These are phyloP conservation scores for Aphelocoma californica DNA, from an alignment of 2,797 vertebrate genomes.

Conservation along the genomic window DNA sequence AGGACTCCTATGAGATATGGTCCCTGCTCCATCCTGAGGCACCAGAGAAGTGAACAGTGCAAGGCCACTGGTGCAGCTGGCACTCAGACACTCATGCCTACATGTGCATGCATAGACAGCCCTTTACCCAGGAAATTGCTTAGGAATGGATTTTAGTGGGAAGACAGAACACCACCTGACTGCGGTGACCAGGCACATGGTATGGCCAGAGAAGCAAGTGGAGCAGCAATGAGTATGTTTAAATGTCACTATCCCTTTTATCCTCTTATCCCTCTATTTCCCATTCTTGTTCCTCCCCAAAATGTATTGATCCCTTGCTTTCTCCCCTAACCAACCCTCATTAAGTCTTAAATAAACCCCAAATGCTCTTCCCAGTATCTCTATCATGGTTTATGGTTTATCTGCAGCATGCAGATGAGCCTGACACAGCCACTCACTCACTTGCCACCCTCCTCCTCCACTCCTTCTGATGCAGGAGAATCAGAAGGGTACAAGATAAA, in stretches of 20 bases:
- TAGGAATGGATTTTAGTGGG: not conserved
- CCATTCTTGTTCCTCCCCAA: not conserved
- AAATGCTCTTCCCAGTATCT: not conserved
- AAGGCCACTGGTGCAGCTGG: not conserved
- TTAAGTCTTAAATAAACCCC: not conserved
- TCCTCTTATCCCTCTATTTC: not conserved
- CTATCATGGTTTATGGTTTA: not conserved
- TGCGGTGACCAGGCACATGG: not conserved
- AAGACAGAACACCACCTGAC: not conserved
- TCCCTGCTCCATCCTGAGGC: not conserved
- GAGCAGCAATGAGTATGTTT: not conserved
- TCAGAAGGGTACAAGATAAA: not conserved
- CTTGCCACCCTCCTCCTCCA: not conserved
- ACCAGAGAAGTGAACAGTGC: not conserved
- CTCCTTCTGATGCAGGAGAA: not conserved
- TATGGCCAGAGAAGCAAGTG: rapidly evolving
- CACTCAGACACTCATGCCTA: not conserved
- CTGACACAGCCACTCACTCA: rapidly evolving
- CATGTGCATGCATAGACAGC: rapidly evolving
- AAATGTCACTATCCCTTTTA: not conserved
- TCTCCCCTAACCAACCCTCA: not conserved
- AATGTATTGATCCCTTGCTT: not conserved
- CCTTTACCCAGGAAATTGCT: not conserved
- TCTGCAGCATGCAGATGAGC: not conserved
- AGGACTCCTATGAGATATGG: rapidly evolving